Evolutionary conservation across 2,888 invertebrate species (phyloP).

Genomic region (Heliothis peltigera): DNA sequence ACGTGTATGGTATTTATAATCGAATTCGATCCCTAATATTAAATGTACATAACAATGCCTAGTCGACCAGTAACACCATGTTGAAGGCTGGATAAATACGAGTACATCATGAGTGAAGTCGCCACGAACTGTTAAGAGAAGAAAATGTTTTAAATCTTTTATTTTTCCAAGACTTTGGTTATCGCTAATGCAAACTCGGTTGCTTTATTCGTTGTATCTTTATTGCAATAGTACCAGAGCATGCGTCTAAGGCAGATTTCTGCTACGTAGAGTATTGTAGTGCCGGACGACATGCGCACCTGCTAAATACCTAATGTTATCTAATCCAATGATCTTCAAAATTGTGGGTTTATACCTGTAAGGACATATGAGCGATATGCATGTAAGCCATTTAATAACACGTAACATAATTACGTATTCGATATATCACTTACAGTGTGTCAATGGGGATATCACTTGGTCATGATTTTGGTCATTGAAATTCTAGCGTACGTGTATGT

Average conservation of each 20-base stretch:
- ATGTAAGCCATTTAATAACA: conserved; percentile 13
- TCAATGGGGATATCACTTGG: conserved; percentile 58
- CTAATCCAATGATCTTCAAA: neutral
- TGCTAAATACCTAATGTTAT: neutral
- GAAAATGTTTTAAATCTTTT: neutral
- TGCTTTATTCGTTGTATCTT: neutral
- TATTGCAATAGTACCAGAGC: neutral
- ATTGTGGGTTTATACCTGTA: neutral
- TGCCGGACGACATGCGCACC: too few relatives aligned
- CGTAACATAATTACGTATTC: conserved; percentile 50
- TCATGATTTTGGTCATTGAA: conserved; percentile 54
- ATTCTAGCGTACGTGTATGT: conserved; percentile 42
- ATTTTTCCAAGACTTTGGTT: neutral
- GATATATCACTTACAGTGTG: conserved; percentile 47
- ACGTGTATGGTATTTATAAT: conserved; percentile 22
- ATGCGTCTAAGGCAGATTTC: neutral
- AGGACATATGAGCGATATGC: conserved; percentile 6
- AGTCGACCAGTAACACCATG: conserved; percentile 6
- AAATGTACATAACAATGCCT: conserved; percentile 26
- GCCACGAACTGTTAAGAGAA: neutral
- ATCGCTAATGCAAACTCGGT: neutral
- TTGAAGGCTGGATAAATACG: neutral
- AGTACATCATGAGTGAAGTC: neutral
- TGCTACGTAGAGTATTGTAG: neutral
- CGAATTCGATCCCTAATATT: conserved; percentile 24